Evolutionary conservation across 2,888 invertebrate species (phyloP), one percentile per base, ranked within the genome.

Genomic region (Scelioninae gen. 1): DNA sequence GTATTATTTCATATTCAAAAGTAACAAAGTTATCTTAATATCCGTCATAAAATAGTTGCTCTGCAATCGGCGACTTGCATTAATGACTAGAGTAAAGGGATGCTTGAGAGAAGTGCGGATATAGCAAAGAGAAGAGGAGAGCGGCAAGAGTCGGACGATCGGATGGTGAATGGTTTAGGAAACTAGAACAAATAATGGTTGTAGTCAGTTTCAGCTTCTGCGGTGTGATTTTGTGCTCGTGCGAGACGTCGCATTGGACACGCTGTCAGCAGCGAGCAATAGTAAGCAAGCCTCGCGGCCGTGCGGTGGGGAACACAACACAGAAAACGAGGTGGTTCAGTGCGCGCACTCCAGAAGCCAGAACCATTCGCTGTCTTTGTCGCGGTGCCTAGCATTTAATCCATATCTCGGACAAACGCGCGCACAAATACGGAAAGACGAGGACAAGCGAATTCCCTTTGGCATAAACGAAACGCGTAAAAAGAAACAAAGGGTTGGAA

Each of bases 171-270:
- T 78, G 84, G 81, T 81, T 80, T 84, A 84, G 80, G 60, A 83
- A 79, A 83, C 82, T 85, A 85, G 86, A 85, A 86, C 89, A 89
- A 90, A 90, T 90, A 90, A 88, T 89, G 88, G 89, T 90, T 89
- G 89, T 89, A 89, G 89, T 88, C 87, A 86, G 88, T 86, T 88
- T 89, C 88, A 88, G 89, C 85, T 88, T 86, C 87, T 88, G 87
- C 86, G 90, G 88, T 88, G 75, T 81, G 81, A 90, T 90, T 89
- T 89, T 85, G 76, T 82, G 76, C 72, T 77, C 49, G 71, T 71
- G 60, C 65, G 75, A 75, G 76, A 75, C 65, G 58, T 81, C 63
- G 69, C 62, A 76, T 79, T 65, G 75, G 71, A 74, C 58, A 65
- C 63, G 69, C 34, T 75, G 58, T 34, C 32, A 68, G 23, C 47